Evolutionary conservation across 1,140 invertebrate genomes (phyloP).

Genomic region (Ganaspis sp.): DNA sequence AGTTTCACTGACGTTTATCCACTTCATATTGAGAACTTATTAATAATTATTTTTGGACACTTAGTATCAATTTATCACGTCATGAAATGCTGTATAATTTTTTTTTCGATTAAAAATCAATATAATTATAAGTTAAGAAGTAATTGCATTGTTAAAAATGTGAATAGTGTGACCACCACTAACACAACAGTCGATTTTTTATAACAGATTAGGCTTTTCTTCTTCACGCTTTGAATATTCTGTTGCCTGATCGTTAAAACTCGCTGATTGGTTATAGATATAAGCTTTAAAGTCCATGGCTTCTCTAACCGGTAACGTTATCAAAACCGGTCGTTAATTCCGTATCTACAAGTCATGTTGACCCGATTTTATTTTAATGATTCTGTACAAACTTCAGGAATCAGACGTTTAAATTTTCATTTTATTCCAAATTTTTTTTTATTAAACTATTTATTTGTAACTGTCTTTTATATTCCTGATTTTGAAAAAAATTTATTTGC

Average conservation of each 20-base stretch:
- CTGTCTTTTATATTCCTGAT: no score
- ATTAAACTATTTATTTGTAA: background rate
- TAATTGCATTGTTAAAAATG: no score
- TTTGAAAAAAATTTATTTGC: no score
- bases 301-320: background rate
- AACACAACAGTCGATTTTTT: slow-evolving; percentile 51
- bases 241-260: slow-evolving; percentile 38
- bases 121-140: background rate
- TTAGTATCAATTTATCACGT: background rate
- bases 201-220: background rate
- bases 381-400: background rate
- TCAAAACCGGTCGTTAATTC: slow-evolving; percentile 23
- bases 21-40: background rate
- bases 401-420: background rate
- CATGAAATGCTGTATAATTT: background rate
- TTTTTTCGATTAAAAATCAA: background rate
- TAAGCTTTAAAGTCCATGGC: background rate
- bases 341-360: background rate
- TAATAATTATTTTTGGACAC: background rate
- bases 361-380: background rate
- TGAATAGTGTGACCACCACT: slow-evolving; percentile 58
- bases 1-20: background rate
- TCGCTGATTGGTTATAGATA: slow-evolving; percentile 43
- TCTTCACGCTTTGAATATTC: slow-evolving; percentile 4
- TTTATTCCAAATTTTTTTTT: background rate